These are phyloP conservation scores for Drosophila pseudotalamancana DNA, from an alignment of 2,888 invertebrate genomes.

Conservation along the genomic window DNA sequence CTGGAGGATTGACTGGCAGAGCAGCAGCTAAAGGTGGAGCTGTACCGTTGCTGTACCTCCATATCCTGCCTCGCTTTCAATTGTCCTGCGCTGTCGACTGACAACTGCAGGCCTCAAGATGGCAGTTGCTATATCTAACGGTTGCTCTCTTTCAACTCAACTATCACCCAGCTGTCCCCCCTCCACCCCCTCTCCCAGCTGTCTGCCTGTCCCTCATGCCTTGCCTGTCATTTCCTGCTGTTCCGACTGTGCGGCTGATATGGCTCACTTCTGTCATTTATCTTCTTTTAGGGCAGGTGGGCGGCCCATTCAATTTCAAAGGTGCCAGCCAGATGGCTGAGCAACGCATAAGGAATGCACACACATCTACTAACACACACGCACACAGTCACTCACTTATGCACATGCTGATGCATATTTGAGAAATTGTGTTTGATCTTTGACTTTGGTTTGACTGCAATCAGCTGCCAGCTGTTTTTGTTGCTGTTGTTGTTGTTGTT, in stretches of 20 bases:
- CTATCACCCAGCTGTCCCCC: not conserved
- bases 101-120: constrained; percentile 72
- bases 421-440: constrained; percentile 80
- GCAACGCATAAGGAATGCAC: constrained; percentile 49
- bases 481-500: constrained; percentile 17
- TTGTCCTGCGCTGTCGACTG: constrained; percentile 36
- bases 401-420: constrained; percentile 69
- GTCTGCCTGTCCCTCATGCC: constrained; percentile 2
- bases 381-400: constrained; percentile 14
- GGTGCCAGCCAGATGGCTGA: constrained; percentile 70
- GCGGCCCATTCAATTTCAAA: constrained; percentile 74
- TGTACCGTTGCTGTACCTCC: too few species aligned
- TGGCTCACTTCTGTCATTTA: constrained; percentile 79
- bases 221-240: constrained; percentile 10
- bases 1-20: too few species aligned
- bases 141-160: not conserved
- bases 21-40: too few species aligned
- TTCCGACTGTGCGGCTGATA: constrained; percentile 61
- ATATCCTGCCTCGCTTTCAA: not conserved
- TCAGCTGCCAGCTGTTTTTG: constrained; percentile 29
- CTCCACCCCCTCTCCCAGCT: not conserved
- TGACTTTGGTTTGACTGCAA: constrained; percentile 74
- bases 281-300: constrained; percentile 72
- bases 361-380: constrained; percentile 19
- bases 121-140: constrained; percentile 43